Percentiles rank a stretch among this genome's conserved stretches.
These are phyloP conservation scores for Amphipoea oculea DNA, from an alignment of 2,888 invertebrate species.

Conservation along the genomic window DNA sequence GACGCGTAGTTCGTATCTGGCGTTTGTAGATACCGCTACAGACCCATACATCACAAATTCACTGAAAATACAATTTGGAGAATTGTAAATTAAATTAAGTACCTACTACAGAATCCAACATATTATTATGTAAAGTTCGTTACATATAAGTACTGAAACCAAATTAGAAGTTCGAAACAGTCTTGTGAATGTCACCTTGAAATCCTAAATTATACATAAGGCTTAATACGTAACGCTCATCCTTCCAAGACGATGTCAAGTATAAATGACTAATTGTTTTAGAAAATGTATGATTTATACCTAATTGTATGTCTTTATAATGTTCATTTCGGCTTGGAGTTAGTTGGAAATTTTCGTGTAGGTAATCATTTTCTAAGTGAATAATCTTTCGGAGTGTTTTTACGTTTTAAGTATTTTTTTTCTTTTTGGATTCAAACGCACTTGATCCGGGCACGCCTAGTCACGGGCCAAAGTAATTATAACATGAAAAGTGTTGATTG, in stretches of 20 bases:
- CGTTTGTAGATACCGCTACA: neutral
- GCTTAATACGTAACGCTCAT: conserved; percentile 14
- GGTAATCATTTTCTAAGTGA: neutral
- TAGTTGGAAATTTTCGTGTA: neutral
- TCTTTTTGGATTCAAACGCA: too few relatives aligned
- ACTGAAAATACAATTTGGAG: conserved; percentile 4
- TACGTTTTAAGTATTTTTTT: too few relatives aligned
- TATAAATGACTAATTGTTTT: conserved; percentile 47
- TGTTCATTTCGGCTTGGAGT: conserved; percentile 6
- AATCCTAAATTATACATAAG: conserved; percentile 23
- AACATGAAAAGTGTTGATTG: too few relatives aligned
- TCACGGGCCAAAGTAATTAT: too few relatives aligned
- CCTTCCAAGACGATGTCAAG: conserved; percentile 23
- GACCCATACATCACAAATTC: conserved; percentile 7
- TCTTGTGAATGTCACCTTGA: conserved; percentile 32
- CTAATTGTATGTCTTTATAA: conserved; percentile 33
- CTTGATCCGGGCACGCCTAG: too few relatives aligned
- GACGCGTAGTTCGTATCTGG: too few relatives aligned
- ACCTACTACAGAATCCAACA: conserved; percentile 28
- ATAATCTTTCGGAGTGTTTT: too few relatives aligned
- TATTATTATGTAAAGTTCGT: conserved; percentile 21
- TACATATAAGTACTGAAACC: conserved; percentile 36
- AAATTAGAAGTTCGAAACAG: conserved; percentile 34
- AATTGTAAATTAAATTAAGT: conserved; percentile 37
- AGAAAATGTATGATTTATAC: conserved; percentile 28